These are phyloP conservation scores for Bubo blakistoni DNA, from an alignment of 2,113 vertebrate genomes.

Conservation along the genomic window DNA sequence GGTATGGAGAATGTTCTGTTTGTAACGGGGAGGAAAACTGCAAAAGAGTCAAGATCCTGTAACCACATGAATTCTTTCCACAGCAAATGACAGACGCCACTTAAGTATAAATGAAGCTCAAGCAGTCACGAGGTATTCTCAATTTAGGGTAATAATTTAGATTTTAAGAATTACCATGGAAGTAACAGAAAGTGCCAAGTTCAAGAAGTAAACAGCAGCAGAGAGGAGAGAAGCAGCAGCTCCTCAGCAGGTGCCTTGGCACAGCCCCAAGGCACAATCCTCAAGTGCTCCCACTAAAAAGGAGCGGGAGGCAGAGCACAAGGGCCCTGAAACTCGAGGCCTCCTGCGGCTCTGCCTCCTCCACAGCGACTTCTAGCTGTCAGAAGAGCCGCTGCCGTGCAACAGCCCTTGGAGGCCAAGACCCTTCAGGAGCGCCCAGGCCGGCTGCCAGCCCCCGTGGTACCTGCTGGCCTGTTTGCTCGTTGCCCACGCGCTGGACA, in stretches of 20 bases:
- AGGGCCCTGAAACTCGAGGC: background rate
- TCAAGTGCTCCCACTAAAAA: background rate
- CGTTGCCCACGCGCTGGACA: fast-evolving
- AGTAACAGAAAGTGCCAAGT: background rate
- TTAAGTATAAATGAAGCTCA: background rate
- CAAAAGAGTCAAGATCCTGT: background rate
- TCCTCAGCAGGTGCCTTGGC: background rate
- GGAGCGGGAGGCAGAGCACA: background rate
- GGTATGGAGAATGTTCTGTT: background rate
- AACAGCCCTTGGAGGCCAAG: too few species aligned
- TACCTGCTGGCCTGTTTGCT: too few species aligned
- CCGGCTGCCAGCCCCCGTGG: background rate
- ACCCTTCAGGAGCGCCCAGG: background rate
- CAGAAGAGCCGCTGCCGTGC: too few species aligned
- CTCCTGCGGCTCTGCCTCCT: background rate
- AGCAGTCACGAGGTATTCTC: background rate
- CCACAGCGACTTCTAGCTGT: background rate
- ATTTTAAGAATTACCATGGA: background rate
- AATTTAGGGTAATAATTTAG: background rate
- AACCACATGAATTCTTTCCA: background rate
- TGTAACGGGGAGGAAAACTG: background rate
- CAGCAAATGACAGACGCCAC: background rate
- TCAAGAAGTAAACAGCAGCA: background rate
- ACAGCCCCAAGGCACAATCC: too few species aligned
- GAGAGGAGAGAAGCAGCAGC: background rate